Conservation (phyloP, 2,888 invertebrate species). For the Pycnomerus fuliginosus region DNA sequence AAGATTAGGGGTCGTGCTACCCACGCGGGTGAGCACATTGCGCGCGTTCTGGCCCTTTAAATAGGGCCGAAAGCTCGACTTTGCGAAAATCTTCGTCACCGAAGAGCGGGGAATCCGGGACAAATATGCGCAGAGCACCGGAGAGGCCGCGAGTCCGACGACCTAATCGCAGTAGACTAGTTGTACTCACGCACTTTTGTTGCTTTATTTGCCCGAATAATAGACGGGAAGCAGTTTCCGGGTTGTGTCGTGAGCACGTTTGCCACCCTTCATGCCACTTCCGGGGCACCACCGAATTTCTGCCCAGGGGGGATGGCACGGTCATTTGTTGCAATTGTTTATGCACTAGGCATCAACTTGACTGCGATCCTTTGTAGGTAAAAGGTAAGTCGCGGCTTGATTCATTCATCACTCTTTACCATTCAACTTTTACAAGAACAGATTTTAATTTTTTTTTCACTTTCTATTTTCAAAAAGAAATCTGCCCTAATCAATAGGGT, state of each 20-base stretch:
- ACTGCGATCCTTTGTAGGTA: too few species aligned
- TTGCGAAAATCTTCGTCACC: constrained; percentile 1
- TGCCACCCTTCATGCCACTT: constrained; percentile 18
- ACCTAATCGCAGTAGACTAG: constrained; percentile 32
- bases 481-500: too few species aligned
- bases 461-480: too few species aligned
- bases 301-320: constrained; percentile 4
- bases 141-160: constrained; percentile 32
- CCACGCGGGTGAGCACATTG: neutral
- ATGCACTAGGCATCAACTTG: constrained; percentile 9
- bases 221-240: constrained; percentile 25
- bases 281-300: constrained; percentile 11
- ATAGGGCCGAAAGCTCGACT: neutral
- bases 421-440: too few species aligned
- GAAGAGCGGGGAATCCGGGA: constrained; percentile 22
- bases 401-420: too few species aligned
- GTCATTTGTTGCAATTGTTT: constrained; percentile 11
- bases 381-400: too few species aligned
- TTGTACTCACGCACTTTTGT: constrained; percentile 28
- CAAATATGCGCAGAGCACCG: constrained; percentile 25
- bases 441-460: too few species aligned
- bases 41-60: neutral
- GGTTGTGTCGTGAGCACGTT: constrained; percentile 21
- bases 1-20: neutral
- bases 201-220: constrained; percentile 20